Conservation (phyloP, 2,888 invertebrate species). For the Rhagophthalmus giganteus region DNA sequence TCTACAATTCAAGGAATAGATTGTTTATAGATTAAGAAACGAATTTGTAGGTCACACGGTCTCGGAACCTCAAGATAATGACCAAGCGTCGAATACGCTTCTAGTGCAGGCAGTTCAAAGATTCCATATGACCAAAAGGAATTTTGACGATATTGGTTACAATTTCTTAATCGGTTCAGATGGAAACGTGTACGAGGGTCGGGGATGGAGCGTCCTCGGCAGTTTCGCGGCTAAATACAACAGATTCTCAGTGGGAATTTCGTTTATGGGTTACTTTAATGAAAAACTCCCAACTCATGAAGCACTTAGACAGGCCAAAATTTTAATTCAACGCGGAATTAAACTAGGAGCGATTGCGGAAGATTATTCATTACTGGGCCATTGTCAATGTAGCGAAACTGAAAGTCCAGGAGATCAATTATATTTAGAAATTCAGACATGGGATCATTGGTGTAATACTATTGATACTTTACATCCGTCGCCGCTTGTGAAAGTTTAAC, state of each 20-base stretch:
- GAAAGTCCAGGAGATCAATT: conserved; percentile 60
- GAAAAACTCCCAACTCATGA: conserved; percentile 53
- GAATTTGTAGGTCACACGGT: conserved; percentile 56
- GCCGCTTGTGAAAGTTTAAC: no score
- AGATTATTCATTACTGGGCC: conserved; percentile 58
- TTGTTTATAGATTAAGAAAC: no score
- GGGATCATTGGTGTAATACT: conserved; percentile 58
- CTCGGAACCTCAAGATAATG: conserved; percentile 56
- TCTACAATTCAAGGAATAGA: no score
- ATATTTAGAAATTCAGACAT: conserved; percentile 59
- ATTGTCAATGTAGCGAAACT: conserved; percentile 58
- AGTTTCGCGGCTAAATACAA: conserved; percentile 61
- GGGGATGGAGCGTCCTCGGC: conserved; percentile 60
- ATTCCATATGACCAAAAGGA: conserved; percentile 58
- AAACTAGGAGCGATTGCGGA: conserved; percentile 54
- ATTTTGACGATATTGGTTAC: conserved; percentile 59
- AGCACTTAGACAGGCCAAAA: conserved; percentile 55
- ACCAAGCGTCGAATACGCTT: no score
- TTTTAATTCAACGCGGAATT: conserved; percentile 56
- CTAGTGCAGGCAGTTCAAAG: conserved; percentile 57
- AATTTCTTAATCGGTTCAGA: conserved; percentile 63
- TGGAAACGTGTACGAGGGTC: conserved; percentile 61
- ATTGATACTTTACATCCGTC: no score
- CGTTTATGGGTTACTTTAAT: conserved; percentile 60
- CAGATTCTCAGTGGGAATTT: conserved; percentile 55